Evolutionary conservation across 2,113 vertebrate species (phyloP).

Genomic region (Catharus minimus): DNA sequence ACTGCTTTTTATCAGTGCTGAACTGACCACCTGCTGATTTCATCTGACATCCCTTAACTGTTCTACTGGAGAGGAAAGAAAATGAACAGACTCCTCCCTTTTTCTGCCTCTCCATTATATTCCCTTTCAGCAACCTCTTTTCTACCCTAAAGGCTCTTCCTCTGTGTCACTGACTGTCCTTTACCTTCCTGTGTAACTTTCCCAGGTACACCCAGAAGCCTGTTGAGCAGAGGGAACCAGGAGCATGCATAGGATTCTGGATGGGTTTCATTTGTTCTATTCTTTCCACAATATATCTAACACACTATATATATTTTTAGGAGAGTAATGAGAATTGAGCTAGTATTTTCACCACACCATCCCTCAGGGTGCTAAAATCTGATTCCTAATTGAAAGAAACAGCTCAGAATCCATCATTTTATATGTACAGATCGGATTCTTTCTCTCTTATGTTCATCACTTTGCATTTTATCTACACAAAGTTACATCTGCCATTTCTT

Average conservation of each 20-base stretch:
- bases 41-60: background rate
- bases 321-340: background rate
- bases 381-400: background rate
- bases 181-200: background rate
- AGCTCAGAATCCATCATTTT: background rate
- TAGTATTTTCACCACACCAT: background rate
- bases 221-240: background rate
- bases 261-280: background rate
- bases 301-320: background rate
- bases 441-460: background rate
- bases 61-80: background rate
- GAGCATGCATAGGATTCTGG: background rate
- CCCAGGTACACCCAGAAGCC: background rate
- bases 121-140: background rate
- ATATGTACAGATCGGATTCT: background rate
- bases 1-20: background rate
- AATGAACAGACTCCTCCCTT: background rate
- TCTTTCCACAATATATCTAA: background rate
- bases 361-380: background rate
- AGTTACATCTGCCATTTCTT: background rate
- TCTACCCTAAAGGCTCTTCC: background rate
- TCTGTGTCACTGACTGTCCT: no score
- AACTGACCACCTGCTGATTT: background rate
- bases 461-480: background rate
- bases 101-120: background rate